A percentile compares a stretch with the other conserved stretches of the same genome.
phyloP scores from a whole-genome alignment of 2,888 invertebrate species.

The Epinotia nisella region DNA sequence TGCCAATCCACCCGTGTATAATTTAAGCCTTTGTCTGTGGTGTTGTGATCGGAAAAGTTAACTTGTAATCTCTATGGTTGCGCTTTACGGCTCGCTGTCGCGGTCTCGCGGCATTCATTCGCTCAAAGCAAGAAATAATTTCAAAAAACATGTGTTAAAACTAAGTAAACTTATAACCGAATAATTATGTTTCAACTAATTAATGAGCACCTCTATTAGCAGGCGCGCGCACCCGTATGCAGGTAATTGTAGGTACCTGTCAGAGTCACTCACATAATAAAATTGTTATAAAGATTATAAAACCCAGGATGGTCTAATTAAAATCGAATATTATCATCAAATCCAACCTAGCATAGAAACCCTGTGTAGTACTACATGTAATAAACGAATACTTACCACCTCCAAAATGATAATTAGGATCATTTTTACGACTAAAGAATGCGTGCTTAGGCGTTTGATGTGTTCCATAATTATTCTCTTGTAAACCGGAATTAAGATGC shows the following conservation, averaged over 20 bases:
- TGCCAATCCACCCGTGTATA: conserved; percentile 76
- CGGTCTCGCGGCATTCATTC: conserved; percentile 5
- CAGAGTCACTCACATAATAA: conserved; percentile 52
- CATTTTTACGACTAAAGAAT: conserved; percentile 65
- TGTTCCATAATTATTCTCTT: conserved; percentile 45
- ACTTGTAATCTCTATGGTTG: conserved; percentile 79
- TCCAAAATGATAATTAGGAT: conserved; percentile 68
- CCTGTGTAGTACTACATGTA: conserved; percentile 63
- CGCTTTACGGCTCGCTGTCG: conserved; percentile 48
- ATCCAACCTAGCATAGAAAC: conserved; percentile 54
- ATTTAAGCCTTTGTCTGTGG: conserved; percentile 81
- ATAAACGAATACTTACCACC: conserved; percentile 72
- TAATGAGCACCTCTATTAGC: conserved; percentile 26
- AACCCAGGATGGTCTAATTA: conserved; percentile 71
- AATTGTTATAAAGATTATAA: conserved; percentile 70
- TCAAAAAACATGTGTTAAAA: conserved; percentile 31
- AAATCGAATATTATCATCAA: conserved; percentile 70
- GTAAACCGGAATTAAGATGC: conserved; percentile 62
- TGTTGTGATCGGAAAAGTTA: conserved; percentile 82
- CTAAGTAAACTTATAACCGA: conserved; percentile 30
- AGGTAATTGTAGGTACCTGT: conserved; percentile 14
- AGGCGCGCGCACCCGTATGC: conserved; percentile 7
- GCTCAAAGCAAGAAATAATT: conserved; percentile 25
- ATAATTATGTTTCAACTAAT: conserved; percentile 36
- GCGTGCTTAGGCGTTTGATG: conserved; percentile 56